Conservation (phyloP, 2,113 vertebrate species). For the Bungarus multicinctus region DNA sequence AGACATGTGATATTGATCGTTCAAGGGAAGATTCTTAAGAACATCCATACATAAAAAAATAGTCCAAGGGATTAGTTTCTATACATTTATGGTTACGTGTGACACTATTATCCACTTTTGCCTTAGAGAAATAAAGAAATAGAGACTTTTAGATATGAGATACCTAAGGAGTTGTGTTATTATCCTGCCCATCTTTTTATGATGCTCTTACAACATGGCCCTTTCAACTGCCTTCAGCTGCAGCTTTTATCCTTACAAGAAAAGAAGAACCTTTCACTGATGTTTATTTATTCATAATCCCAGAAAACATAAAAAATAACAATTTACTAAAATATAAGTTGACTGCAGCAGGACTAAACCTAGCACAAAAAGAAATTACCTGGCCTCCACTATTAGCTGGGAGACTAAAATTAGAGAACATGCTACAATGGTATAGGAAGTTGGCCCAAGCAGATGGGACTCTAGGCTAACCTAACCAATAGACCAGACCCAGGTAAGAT, state of each 20-base stretch:
- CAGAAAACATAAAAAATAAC: not conserved
- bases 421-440: not conserved
- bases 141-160: not conserved
- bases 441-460: no score
- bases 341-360: not conserved
- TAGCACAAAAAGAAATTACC: not conserved
- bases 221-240: not conserved
- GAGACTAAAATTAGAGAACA: not conserved
- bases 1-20: not conserved
- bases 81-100: not conserved
- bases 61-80: not conserved
- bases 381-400: not conserved
- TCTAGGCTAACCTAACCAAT: no score
- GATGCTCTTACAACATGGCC: not conserved
- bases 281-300: not conserved
- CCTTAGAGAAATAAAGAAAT: not conserved
- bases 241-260: not conserved
- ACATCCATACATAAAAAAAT: not conserved
- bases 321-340: not conserved
- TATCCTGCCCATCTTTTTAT: not conserved
- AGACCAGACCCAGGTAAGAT: no score
- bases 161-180: not conserved
- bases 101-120: not conserved
- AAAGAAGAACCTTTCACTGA: not conserved
- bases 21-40: not conserved